Percentiles rank a stretch among this genome's conserved stretches.
phyloP scores from a whole-genome alignment of 2,797 vertebrate species.

The Peromyscus aztecus region DNA sequence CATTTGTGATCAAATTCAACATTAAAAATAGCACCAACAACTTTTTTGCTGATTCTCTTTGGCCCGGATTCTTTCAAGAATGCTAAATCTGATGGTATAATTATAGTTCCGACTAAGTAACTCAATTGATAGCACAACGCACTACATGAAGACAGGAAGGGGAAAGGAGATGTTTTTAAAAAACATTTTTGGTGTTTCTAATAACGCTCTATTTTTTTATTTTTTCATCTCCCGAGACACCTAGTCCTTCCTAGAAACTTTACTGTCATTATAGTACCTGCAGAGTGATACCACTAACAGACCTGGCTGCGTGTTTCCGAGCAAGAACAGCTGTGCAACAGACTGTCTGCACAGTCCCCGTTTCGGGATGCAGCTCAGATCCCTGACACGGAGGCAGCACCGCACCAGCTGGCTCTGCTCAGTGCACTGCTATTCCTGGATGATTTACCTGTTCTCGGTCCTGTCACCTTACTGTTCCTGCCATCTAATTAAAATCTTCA shows the following conservation, averaged over 20 bases:
- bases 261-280: constrained; percentile 87
- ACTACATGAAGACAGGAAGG: constrained; percentile 45
- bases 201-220: constrained; percentile 11
- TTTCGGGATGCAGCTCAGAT: constrained; percentile 87
- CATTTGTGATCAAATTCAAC: neutral
- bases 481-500: constrained; percentile 88
- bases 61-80: constrained; percentile 54
- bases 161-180: constrained; percentile 31
- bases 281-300: constrained; percentile 88
- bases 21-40: constrained; percentile 20
- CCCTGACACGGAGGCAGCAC: constrained; percentile 89
- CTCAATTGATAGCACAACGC: constrained; percentile 37
- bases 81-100: neutral
- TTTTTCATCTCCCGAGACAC: constrained; percentile 62
- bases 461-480: constrained; percentile 88
- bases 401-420: constrained; percentile 89
- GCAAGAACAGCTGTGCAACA: constrained; percentile 92
- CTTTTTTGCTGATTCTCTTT: constrained; percentile 49
- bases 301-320: constrained; percentile 91
- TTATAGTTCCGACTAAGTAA: constrained; percentile 49
- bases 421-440: constrained; percentile 89
- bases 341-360: constrained; percentile 89
- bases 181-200: constrained; percentile 66
- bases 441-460: constrained; percentile 92
- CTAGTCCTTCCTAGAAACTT: constrained; percentile 72